Conservation (phyloP, 2,888 invertebrate species). For the Branchellion lobata region DNA sequence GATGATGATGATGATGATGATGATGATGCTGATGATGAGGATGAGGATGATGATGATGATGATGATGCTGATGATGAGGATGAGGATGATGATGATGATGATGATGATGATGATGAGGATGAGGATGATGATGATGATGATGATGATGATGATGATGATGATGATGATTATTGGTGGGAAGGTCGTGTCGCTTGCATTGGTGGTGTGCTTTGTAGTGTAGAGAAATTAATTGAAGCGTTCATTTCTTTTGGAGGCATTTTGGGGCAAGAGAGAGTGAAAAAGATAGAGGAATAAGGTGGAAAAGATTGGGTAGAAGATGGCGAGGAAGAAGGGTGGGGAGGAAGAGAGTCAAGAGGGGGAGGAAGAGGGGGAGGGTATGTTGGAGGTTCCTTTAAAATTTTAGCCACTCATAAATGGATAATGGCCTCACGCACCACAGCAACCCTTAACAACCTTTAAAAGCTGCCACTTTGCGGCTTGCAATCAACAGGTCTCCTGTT, state of each 20-base stretch:
- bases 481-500: background rate
- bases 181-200: background rate
- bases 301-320: too few relatives aligned
- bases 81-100: constrained; percentile 38
- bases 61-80: constrained; percentile 35
- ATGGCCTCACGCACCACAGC: too few relatives aligned
- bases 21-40: background rate
- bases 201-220: too few relatives aligned
- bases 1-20: too few relatives aligned
- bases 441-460: background rate
- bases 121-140: background rate
- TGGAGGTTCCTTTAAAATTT: too few relatives aligned
- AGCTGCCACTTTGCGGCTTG: constrained; percentile 23
- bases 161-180: constrained; percentile 10
- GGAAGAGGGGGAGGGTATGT: too few relatives aligned
- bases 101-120: constrained; percentile 28
- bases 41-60: background rate
- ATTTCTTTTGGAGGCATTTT: background rate
- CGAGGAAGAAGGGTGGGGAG: too few relatives aligned
- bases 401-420: too few relatives aligned
- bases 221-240: too few relatives aligned
- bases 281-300: too few relatives aligned
- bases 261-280: too few relatives aligned
- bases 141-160: constrained; percentile 10
- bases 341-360: too few relatives aligned